Evolutionary conservation across 2,113 vertebrate genomes (phyloP).

Genomic region (Heterotilapia buettikoferi): DNA sequence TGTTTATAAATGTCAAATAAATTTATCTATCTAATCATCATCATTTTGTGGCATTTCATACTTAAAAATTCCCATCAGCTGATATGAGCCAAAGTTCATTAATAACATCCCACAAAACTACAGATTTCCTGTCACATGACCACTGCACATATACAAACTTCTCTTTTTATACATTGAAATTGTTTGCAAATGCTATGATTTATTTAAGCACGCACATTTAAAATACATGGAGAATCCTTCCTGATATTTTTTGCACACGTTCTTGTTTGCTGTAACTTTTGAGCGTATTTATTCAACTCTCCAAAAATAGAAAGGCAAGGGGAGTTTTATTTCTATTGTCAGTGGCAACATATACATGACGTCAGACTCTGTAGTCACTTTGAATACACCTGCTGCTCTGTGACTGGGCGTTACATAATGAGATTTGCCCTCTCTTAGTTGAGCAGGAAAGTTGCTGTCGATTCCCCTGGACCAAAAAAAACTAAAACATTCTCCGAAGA

Average conservation of each 20-base stretch:
- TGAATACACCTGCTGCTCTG: conserved; percentile 26
- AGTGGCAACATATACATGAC: conserved; percentile 17
- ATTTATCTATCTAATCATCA: neutral
- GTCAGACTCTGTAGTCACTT: conserved; percentile 4
- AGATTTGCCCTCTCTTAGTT: conserved; percentile 39
- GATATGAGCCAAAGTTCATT: neutral
- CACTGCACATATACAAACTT: neutral
- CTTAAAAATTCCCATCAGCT: neutral
- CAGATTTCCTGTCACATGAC: neutral
- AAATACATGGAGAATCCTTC: neutral
- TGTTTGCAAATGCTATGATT: neutral
- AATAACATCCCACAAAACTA: neutral
- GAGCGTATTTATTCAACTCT: neutral
- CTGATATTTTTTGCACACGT: neutral
- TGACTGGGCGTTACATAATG: conserved; percentile 47
- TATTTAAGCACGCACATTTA: neutral
- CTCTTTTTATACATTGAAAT: neutral
- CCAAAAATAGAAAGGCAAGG: neutral
- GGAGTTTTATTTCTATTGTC: conserved; percentile 10
- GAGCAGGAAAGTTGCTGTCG: neutral
- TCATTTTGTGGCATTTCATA: neutral
- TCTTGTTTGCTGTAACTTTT: neutral
- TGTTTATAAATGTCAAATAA: neutral
- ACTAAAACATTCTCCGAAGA: neutral
- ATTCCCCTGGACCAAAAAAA: neutral